phyloP scores from a whole-genome alignment of 1,140 invertebrate genomes.

The Pogonus chalceus region DNA sequence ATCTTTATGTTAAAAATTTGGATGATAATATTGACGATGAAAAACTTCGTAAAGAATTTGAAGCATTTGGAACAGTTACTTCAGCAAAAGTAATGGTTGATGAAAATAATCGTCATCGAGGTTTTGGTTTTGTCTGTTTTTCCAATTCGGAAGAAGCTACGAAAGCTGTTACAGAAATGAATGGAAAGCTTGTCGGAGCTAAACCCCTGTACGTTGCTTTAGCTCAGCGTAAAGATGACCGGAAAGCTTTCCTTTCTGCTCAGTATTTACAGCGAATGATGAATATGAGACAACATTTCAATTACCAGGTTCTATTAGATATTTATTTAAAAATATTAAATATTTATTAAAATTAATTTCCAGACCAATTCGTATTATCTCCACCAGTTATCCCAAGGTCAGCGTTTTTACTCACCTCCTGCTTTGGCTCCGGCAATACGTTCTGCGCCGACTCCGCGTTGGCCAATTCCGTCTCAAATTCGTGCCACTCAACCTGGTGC shows the following conservation, averaged over 20 bases:
- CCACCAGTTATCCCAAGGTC: no score
- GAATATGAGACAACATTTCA: background rate
- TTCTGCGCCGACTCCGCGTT: background rate
- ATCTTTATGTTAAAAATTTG: conserved; percentile 67
- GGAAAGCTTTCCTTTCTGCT: conserved; percentile 56
- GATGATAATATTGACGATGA: conserved; percentile 62
- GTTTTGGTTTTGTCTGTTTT: conserved; percentile 71
- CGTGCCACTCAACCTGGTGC: background rate
- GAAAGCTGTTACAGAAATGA: conserved; percentile 67
- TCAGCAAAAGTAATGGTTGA: conserved; percentile 56
- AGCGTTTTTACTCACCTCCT: background rate
- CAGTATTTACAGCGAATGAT: conserved; percentile 55
- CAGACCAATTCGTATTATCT: no score
- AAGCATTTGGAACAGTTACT: conserved; percentile 53
- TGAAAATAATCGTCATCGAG: conserved; percentile 45
- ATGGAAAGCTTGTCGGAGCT: conserved; percentile 53
- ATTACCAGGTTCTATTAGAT: no score
- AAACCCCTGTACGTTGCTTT: conserved; percentile 68
- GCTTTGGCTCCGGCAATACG: background rate
- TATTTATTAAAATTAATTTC: no score
- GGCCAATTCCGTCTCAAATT: background rate
- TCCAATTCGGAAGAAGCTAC: conserved; percentile 62
- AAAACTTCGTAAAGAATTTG: conserved; percentile 52
- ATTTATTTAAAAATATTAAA: no score
- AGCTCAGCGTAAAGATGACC: conserved; percentile 63